Evolutionary conservation across 2,888 invertebrate genomes (phyloP), one percentile per base, ranked within the genome.

Genomic region (Luperina nickerlii): DNA sequence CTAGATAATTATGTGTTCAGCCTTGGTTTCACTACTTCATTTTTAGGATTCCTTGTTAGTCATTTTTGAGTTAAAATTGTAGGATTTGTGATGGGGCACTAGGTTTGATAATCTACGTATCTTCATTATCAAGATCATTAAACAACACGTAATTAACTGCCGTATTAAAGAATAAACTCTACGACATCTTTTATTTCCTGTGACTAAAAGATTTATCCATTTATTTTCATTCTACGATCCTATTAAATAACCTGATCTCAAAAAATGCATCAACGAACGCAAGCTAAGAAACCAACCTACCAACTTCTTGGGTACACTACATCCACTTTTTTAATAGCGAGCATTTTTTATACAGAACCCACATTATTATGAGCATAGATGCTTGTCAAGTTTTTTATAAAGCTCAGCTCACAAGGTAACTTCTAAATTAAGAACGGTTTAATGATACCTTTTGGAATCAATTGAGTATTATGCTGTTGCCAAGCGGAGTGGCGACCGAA

Each of bases 391-490:
- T 85, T 87, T 90, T 89, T 90, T 90, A 88, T 86, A 84, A 91
- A 91, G 88, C 91, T 87, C 87, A 84, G 88, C 90, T 89, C 88
- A 90, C 92, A 91, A 92, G 92, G 92, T 91, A 92, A 91, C 90
- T 92, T 93, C 92, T 93, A 92, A 92, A 93, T 93, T 91, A 91
- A 93, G 91, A 92, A 92, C 90, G 87, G 90, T 91, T 90, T 92
- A 92, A 92, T 92, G 91, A 92, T 92, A 92, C 91, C 92, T 93
- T 92, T 92, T 91, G 90, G 90, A 90, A 91, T 92, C 93, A 92
- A 92, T 93, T 92, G 90, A 89, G 91, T 90, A 88, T 88, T 85
- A 85, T 84, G 87, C 84, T 89, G 92, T 93, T 92, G 90, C 92
- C 85, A 91, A 86, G 89, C 91, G 88, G 70, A 79, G 86, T 74